Evolutionary conservation across 2,113 vertebrate species (phyloP).

Genomic region (Gulo gulo): DNA sequence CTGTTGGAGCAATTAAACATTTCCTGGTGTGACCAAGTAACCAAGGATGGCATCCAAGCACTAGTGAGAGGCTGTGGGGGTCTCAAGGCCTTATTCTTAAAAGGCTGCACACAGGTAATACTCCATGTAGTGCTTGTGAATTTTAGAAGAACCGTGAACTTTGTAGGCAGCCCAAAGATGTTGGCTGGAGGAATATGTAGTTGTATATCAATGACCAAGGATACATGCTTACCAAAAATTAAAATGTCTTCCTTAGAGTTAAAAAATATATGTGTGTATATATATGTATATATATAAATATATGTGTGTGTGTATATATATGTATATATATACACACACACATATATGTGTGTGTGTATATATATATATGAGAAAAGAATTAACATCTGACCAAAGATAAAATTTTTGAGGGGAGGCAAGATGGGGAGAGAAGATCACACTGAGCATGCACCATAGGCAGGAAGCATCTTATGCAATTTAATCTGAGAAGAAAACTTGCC

Average conservation of each 20-base stretch:
- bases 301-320: too few relatives aligned
- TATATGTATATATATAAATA: background rate
- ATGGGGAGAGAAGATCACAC: background rate
- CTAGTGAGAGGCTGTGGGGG: constrained; percentile 95
- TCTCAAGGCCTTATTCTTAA: constrained; percentile 94
- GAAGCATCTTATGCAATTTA: background rate
- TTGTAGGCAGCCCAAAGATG: background rate
- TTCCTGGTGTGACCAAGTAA: constrained; percentile 99
- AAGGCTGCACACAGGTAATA: constrained; percentile 97
- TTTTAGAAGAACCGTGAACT: background rate
- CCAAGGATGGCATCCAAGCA: constrained; percentile 97
- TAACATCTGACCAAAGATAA: background rate
- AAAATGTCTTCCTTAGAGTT: background rate
- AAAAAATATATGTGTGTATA: background rate
- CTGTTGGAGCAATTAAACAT: constrained; percentile 97
- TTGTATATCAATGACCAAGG: background rate
- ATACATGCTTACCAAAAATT: background rate
- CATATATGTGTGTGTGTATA: too few relatives aligned
- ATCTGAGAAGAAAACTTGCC: background rate
- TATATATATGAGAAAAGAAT: background rate
- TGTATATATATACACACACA: too few relatives aligned
- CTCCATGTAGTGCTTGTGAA: background rate
- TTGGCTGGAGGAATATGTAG: background rate
- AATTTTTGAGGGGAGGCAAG: background rate
- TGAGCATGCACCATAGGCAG: background rate